These are phyloP conservation scores for Haliclona indistincta DNA, from an alignment of 37 sponge, comb jelly and placozoan species.

Conservation along the genomic window DNA sequence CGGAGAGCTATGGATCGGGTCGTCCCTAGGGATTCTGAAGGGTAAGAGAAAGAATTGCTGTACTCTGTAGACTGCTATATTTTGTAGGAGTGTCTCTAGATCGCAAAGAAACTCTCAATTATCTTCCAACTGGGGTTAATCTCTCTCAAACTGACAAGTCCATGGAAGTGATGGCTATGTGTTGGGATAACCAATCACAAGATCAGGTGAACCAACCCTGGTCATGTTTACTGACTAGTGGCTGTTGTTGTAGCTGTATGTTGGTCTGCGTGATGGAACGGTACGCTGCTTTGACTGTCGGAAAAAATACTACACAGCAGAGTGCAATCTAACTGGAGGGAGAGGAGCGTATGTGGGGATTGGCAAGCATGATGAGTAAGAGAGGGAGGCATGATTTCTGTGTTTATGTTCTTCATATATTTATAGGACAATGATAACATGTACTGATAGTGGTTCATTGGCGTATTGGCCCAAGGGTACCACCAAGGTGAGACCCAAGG, in stretches of 20 bases:
- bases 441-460: conserved; percentile 63
- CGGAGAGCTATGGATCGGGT: conserved; percentile 76
- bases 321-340: conserved; percentile 63
- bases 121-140: conserved; percentile 21
- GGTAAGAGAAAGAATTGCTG: conserved; percentile 22
- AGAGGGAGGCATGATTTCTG: too few species aligned
- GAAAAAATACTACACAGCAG: conserved; percentile 22
- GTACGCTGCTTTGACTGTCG: conserved; percentile 45
- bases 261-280: conserved; percentile 38
- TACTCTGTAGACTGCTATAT: background rate
- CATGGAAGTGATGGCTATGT: conserved; percentile 60
- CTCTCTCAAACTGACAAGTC: conserved; percentile 34
- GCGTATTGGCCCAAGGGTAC: conserved; percentile 58
- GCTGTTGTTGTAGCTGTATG: conserved; percentile 26
- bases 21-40: conserved; percentile 64
- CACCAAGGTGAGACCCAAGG: conserved; percentile 43
- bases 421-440: conserved; percentile 59
- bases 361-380: conserved; percentile 57
- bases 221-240: background rate
- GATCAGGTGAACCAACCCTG: conserved; percentile 7
- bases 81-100: conserved; percentile 33
- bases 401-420: background rate
- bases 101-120: conserved; percentile 23
- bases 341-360: conserved; percentile 49
- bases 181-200: conserved; percentile 46